These are phyloP conservation scores for Rotaria socialis DNA, from an alignment of 2,888 invertebrate genomes.

Conservation along the genomic window DNA sequence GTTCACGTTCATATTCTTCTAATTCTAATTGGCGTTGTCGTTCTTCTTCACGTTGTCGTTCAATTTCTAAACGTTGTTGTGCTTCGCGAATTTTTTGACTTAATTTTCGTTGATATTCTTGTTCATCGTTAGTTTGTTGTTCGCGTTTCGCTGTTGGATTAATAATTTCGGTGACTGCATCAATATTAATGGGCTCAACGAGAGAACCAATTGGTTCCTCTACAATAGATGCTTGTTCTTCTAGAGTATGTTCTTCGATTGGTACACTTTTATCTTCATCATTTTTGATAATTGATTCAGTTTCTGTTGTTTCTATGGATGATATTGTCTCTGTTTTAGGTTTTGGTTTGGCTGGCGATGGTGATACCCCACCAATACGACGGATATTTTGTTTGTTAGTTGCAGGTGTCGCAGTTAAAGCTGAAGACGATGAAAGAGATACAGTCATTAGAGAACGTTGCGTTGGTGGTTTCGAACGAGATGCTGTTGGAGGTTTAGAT, in stretches of 20 bases:
- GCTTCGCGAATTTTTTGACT: slow-evolving; percentile 13
- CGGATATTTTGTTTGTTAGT: neutral
- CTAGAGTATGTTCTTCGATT: neutral
- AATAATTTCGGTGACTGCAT: neutral
- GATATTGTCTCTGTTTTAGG: neutral
- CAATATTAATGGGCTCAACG: neutral
- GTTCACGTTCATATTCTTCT: slow-evolving; percentile 35
- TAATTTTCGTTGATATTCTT: slow-evolving; percentile 35
- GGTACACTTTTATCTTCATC: neutral
- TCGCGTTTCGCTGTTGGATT: neutral
- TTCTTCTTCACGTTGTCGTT: slow-evolving; percentile 8
- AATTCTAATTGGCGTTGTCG: slow-evolving; percentile 28
- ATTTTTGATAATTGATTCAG: neutral
- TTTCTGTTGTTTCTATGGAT: neutral
- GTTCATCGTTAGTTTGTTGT: neutral
- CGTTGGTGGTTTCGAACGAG: neutral
- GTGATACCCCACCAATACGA: neutral
- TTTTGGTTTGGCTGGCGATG: neutral
- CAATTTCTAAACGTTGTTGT: slow-evolving; percentile 13
- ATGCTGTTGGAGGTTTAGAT: neutral
- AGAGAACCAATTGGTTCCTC: neutral
- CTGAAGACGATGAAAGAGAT: neutral
- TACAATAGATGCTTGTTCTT: neutral
- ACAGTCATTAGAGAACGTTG: neutral
- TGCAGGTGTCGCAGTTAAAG: neutral